Evolutionary conservation across 2,797 vertebrate genomes (phyloP).

Genomic region (Mormyrus hasselquistii): DNA sequence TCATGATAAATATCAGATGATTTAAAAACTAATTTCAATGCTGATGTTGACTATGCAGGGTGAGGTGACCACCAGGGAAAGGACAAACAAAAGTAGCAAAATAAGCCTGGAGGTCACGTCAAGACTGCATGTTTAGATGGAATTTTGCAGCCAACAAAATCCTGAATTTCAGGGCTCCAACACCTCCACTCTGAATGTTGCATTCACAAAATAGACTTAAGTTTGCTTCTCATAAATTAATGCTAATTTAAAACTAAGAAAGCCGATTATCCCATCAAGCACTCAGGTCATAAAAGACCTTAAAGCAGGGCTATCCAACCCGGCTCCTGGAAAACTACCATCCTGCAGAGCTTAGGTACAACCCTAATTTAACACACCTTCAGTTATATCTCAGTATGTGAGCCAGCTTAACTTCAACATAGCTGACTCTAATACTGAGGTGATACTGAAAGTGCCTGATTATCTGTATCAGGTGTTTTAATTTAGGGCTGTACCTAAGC

Average conservation of each 20-base stretch:
- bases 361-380: neutral
- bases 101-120: neutral
- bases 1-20: neutral
- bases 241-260: neutral
- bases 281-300: neutral
- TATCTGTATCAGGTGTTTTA: neutral
- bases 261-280: neutral
- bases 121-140: neutral
- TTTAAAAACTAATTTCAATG: neutral
- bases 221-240: neutral
- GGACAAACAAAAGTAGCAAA: neutral
- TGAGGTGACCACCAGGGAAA: neutral
- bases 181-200: neutral
- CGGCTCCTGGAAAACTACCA: neutral
- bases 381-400: neutral
- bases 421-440: neutral
- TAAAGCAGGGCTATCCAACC: neutral
- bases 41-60: neutral
- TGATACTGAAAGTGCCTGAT: neutral
- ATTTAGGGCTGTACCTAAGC: neutral
- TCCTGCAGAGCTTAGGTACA: neutral
- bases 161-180: neutral
- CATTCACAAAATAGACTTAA: neutral
- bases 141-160: neutral
- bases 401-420: neutral